Percentiles rank a stretch among this genome's conserved stretches.
Evolutionary conservation across 2,797 vertebrate genomes (phyloP).

Genomic region (Peromyscus aztecus): DNA sequence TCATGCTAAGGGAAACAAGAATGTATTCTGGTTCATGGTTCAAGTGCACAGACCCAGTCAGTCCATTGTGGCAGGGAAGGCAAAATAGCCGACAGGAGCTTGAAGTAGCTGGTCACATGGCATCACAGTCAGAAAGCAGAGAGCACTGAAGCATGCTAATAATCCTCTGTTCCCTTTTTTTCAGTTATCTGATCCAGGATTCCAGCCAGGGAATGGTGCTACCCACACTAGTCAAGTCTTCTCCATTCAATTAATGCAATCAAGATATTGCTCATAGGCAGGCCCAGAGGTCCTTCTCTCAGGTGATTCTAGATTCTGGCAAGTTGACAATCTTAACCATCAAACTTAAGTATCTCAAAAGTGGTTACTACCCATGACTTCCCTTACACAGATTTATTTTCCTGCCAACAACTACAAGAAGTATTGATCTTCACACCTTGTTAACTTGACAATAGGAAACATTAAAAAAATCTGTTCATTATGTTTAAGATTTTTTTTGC

Average conservation of each 20-base stretch:
- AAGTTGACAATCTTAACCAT: neutral
- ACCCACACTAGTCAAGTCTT: neutral
- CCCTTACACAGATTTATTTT: slow-evolving; percentile 3
- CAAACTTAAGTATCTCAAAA: slow-evolving; percentile 17
- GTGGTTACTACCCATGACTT: neutral
- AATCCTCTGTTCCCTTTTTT: neutral
- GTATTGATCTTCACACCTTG: neutral
- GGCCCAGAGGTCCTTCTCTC: neutral
- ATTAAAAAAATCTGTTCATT: slow-evolving; percentile 44
- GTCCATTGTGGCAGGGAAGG: neutral
- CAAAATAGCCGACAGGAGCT: neutral
- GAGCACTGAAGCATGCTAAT: neutral
- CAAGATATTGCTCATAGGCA: neutral
- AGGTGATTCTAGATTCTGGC: neutral
- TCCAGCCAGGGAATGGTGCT: neutral
- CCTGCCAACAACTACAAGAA: neutral
- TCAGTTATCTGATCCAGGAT: neutral
- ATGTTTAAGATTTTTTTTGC: slow-evolving; percentile 18
- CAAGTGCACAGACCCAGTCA: neutral
- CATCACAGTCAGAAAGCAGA: neutral
- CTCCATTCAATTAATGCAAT: neutral
- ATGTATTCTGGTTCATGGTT: neutral
- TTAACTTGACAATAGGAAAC: slow-evolving; percentile 33
- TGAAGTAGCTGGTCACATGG: neutral
- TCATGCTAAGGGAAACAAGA: neutral